phyloP scores from a whole-genome alignment of 2,113 vertebrate genomes.

The Rhea americana region DNA sequence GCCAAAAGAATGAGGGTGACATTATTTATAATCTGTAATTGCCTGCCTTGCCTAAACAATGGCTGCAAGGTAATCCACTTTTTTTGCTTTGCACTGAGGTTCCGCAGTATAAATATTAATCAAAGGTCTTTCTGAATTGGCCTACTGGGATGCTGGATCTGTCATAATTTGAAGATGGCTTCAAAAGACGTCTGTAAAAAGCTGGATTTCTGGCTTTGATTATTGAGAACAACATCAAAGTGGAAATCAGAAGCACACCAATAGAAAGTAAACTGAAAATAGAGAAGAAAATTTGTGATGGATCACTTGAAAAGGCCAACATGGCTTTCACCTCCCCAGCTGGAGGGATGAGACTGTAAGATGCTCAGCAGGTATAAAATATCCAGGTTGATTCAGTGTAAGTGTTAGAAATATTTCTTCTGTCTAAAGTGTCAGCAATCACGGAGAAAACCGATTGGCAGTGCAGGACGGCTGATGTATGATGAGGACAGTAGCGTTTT shows the following conservation, averaged over 20 bases:
- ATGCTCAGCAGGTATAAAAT: constrained; percentile 40
- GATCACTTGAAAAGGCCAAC: constrained; percentile 42
- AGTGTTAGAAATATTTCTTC: constrained; percentile 29
- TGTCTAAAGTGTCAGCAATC: constrained; percentile 8
- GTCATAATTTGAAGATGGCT: background rate
- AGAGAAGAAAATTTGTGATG: constrained; percentile 44
- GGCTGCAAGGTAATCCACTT: background rate
- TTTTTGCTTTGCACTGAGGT: background rate
- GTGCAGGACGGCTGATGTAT: background rate
- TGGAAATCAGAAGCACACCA: constrained; percentile 20
- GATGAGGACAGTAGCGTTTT: background rate
- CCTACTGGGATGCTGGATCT: background rate
- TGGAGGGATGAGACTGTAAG: background rate
- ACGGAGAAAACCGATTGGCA: constrained; percentile 5
- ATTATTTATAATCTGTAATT: background rate
- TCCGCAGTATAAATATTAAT: background rate
- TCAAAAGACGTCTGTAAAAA: constrained; percentile 5
- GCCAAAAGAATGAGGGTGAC: background rate
- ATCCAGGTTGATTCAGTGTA: background rate
- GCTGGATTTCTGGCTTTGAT: constrained; percentile 23
- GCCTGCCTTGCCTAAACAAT: background rate
- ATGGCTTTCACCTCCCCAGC: constrained; percentile 34
- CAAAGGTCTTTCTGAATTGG: background rate
- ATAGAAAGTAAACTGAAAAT: constrained; percentile 3
- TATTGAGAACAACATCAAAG: constrained; percentile 40